A percentile compares a stretch with the other conserved stretches of the same genome.
phyloP scores from a whole-genome alignment of 2,113 vertebrate genomes.

The Rhegmatorhina hoffmannsi region DNA sequence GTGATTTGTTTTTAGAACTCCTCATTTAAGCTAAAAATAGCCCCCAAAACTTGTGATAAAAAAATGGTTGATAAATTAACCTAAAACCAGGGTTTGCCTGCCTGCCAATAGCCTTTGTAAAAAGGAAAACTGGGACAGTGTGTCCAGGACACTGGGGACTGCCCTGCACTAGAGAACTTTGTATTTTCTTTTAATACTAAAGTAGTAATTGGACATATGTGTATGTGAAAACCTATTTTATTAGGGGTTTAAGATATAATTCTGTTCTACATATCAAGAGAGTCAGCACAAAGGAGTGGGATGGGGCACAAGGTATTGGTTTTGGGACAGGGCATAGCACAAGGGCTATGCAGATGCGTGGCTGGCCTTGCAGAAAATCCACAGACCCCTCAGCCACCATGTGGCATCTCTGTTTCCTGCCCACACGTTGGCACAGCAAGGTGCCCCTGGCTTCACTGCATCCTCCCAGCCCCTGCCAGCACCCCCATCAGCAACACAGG shows the following conservation, averaged over 20 bases:
- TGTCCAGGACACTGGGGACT: background rate
- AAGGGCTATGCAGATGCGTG: background rate
- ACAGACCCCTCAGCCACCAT: background rate
- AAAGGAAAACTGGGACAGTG: background rate
- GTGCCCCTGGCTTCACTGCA: background rate
- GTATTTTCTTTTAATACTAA: background rate
- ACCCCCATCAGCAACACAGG: background rate
- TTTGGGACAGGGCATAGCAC: background rate
- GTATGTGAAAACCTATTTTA: background rate
- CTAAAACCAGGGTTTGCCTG: background rate
- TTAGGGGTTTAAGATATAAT: background rate
- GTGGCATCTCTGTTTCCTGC: background rate
- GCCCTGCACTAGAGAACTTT: background rate
- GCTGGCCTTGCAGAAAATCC: background rate
- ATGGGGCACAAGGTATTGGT: background rate
- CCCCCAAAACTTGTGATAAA: background rate
- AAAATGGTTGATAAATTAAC: background rate
- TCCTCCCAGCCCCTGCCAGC: background rate
- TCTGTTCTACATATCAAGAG: background rate
- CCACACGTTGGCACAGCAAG: fast-evolving
- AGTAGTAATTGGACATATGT: background rate
- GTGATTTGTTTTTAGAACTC: background rate
- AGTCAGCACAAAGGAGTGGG: background rate
- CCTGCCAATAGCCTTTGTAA: background rate
- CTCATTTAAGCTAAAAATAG: background rate